Percentiles rank a stretch among this genome's conserved stretches.
phyloP scores from a whole-genome alignment of 2,888 invertebrate genomes.

The Iphiclides podalirius region DNA sequence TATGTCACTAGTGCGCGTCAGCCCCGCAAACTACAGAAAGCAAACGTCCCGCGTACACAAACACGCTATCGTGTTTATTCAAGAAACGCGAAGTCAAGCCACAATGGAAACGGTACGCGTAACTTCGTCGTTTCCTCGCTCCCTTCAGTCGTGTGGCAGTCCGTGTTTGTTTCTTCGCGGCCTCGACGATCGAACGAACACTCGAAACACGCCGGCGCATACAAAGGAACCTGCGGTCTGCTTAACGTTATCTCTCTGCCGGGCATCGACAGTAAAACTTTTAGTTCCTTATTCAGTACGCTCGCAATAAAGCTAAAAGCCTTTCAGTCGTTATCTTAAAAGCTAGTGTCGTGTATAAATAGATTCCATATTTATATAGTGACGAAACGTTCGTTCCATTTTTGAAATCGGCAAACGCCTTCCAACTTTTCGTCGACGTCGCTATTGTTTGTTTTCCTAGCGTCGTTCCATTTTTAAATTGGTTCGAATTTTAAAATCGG shows the following conservation, averaged over 20 bases:
- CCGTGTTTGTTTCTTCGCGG: neutral
- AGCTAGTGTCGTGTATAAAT: neutral
- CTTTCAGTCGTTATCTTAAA: neutral
- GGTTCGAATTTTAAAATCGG: slow-evolving; percentile 4
- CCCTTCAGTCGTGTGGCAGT: neutral
- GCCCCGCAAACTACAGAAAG: neutral
- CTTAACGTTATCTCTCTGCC: slow-evolving; percentile 10
- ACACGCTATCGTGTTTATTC: slow-evolving; percentile 4
- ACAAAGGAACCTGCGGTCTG: slow-evolving; percentile 9
- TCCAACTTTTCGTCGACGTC: no score
- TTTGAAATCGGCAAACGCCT: neutral
- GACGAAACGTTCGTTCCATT: neutral
- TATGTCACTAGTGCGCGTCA: no score
- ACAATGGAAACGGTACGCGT: slow-evolving; percentile 3
- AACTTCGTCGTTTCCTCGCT: slow-evolving; percentile 5
- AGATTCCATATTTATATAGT: neutral
- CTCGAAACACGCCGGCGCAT: neutral
- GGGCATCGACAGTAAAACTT: slow-evolving; percentile 15
- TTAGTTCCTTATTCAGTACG: slow-evolving; percentile 6
- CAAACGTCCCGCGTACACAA: neutral
- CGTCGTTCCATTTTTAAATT: slow-evolving; percentile 1
- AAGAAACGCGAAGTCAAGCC: slow-evolving; percentile 2
- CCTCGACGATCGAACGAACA: neutral
- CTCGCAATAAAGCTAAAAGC: slow-evolving; percentile 9
- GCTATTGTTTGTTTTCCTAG: no score